phyloP scores from a whole-genome alignment of 1,140 invertebrate genomes.

The Chionoecetes opilio region DNA sequence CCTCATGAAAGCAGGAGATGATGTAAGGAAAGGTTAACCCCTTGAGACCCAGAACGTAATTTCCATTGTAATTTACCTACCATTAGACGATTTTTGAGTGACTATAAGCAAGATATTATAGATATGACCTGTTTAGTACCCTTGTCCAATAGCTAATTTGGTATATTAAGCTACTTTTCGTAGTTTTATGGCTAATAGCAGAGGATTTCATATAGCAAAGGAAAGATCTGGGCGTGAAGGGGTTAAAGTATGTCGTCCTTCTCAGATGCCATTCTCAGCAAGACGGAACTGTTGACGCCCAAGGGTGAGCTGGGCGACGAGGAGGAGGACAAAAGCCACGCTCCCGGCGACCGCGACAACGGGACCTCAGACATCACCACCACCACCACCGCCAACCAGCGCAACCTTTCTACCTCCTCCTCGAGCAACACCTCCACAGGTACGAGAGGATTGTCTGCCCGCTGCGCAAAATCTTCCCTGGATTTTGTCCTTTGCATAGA shows the following conservation, averaged over 20 bases:
- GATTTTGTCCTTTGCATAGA: background rate
- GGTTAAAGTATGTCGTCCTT: background rate
- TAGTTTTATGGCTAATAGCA: no score
- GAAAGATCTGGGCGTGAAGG: no score
- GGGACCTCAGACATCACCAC: constrained; percentile 67
- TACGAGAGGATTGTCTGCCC: background rate
- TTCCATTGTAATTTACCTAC: no score
- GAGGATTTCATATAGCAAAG: no score
- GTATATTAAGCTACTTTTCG: no score
- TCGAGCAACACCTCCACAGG: constrained; percentile 76
- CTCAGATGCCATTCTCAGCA: constrained; percentile 68
- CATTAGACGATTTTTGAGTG: no score
- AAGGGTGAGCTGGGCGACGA: constrained; percentile 64
- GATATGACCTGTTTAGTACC: no score
- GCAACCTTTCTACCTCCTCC: constrained; percentile 69
- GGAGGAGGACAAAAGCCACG: constrained; percentile 39
- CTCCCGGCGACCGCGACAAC: constrained; percentile 60
- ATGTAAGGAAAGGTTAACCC: no score
- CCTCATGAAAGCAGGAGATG: no score
- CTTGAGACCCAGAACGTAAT: no score
- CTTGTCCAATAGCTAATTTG: no score
- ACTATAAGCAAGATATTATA: no score
- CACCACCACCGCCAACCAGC: constrained; percentile 62
- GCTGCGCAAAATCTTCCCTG: background rate
- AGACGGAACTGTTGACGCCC: constrained; percentile 74